Conservation (phyloP, 1,140 invertebrate species). For the Teleogryllus occipitalis region DNA sequence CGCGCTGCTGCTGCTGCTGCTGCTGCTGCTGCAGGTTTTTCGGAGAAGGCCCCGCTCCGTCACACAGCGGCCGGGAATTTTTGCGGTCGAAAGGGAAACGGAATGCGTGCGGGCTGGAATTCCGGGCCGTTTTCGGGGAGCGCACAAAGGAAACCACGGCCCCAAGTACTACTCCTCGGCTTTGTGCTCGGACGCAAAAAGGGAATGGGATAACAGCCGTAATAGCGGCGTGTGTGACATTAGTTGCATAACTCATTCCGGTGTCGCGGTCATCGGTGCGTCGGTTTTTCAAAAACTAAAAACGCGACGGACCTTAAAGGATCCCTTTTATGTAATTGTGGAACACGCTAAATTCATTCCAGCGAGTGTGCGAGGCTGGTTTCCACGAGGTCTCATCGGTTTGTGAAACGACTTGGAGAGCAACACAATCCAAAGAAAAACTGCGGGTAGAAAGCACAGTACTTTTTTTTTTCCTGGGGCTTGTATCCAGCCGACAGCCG, state of each 20-base stretch:
- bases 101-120: not conserved
- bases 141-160: not conserved
- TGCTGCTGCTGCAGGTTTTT: not conserved
- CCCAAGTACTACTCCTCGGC: not conserved
- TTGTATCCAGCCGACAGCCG: too few relatives aligned
- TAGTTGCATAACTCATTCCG: not conserved
- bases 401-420: too few relatives aligned
- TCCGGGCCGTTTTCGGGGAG: not conserved
- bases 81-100: not conserved
- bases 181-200: not conserved
- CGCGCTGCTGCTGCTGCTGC: not conserved
- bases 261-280: not conserved
- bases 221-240: not conserved
- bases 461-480: too few relatives aligned
- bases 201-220: not conserved
- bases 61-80: not conserved
- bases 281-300: not conserved
- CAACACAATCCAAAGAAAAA: too few relatives aligned
- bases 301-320: too few relatives aligned
- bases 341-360: too few relatives aligned
- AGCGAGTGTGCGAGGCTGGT: too few relatives aligned
- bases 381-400: too few relatives aligned
- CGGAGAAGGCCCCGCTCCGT: not conserved
- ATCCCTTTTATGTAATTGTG: too few relatives aligned
- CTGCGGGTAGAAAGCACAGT: too few relatives aligned